Evolutionary conservation across 2,113 vertebrate genomes (phyloP).

Genomic region (Solea solea): DNA sequence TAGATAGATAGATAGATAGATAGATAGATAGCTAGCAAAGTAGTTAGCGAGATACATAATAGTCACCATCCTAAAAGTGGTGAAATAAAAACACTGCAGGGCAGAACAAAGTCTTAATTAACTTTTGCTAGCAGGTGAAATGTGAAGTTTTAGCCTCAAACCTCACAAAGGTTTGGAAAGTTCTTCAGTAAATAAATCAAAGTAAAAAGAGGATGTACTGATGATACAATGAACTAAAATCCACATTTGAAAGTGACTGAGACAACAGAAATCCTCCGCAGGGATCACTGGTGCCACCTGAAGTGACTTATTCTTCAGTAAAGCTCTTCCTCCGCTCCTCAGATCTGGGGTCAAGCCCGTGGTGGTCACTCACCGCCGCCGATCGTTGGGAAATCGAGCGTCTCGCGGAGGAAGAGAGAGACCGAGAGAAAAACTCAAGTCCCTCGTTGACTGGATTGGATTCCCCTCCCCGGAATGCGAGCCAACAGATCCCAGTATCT

Average conservation of each 20-base stretch:
- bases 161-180: too few relatives aligned
- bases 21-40: too few relatives aligned
- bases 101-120: too few relatives aligned
- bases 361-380: constrained; percentile 54
- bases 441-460: constrained; percentile 77
- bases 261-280: not conserved
- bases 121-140: too few relatives aligned
- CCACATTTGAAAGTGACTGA: not conserved
- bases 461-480: constrained; percentile 70
- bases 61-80: too few relatives aligned
- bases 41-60: too few relatives aligned
- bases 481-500: constrained; percentile 74
- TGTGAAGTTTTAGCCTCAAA: too few relatives aligned
- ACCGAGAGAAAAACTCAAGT: constrained; percentile 74
- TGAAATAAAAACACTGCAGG: too few relatives aligned
- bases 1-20: too few relatives aligned
- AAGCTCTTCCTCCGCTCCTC: constrained; percentile 10
- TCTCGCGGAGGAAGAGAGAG: constrained; percentile 56
- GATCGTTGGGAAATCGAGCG: constrained; percentile 76
- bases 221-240: not conserved
- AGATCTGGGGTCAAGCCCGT: constrained; percentile 61
- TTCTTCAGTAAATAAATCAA: not conserved
- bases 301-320: constrained; percentile 7
- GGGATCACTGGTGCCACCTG: constrained; percentile 36
- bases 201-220: not conserved